phyloP scores from a whole-genome alignment of 2,797 vertebrate species.

The Scolopax bukidnonensis region DNA sequence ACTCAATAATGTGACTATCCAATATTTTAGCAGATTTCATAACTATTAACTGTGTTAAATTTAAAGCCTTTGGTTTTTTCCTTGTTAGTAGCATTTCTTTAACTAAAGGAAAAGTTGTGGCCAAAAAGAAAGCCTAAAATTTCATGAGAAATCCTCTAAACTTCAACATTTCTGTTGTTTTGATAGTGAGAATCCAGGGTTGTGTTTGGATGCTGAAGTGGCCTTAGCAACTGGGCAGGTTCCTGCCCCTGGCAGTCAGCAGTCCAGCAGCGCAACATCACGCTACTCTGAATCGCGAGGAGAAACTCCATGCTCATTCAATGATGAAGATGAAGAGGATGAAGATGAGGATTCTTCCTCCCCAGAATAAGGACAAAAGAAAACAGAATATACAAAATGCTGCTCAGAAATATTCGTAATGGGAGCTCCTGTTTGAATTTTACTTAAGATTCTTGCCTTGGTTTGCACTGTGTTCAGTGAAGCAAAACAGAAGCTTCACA shows the following conservation, averaged over 20 bases:
- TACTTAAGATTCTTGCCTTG: conserved; percentile 68
- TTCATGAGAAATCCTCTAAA: neutral
- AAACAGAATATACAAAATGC: conserved; percentile 42
- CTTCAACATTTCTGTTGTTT: conserved; percentile 43
- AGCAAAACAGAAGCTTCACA: conserved; percentile 46
- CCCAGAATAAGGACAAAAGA: conserved; percentile 80
- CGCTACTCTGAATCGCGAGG: conserved; percentile 83
- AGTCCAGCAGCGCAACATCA: conserved; percentile 81
- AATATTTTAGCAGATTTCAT: neutral
- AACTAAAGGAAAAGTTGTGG: neutral
- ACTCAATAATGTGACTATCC: neutral
- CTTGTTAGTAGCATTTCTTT: neutral
- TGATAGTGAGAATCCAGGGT: conserved; percentile 75
- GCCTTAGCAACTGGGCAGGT: conserved; percentile 79
- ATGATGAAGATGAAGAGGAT: conserved; percentile 85
- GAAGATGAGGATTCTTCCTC: conserved; percentile 84
- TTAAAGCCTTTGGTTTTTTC: neutral
- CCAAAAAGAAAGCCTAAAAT: neutral
- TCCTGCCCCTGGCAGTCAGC: conserved; percentile 75
- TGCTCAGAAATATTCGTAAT: conserved; percentile 63
- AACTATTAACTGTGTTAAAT: neutral
- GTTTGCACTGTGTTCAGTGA: conserved; percentile 63
- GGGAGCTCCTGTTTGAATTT: conserved; percentile 69
- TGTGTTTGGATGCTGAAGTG: conserved; percentile 81
- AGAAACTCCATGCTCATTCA: conserved; percentile 86